These are phyloP conservation scores for Chlorodrepanis virens DNA, from an alignment of 2,113 vertebrate genomes.

Conservation along the genomic window DNA sequence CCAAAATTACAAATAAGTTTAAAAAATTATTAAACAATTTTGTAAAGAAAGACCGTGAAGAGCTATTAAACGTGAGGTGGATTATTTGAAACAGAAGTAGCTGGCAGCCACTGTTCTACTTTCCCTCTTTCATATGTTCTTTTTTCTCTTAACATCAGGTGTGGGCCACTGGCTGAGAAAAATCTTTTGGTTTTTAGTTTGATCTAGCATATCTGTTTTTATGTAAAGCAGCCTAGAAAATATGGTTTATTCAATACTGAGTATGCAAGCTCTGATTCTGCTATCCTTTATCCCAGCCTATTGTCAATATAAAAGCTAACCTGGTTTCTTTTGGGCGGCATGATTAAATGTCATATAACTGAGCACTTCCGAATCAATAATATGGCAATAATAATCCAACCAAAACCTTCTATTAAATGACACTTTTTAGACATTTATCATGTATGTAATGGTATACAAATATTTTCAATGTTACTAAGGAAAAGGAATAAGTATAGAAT, in stretches of 20 bases:
- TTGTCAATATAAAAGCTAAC: not conserved
- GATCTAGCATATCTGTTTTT: constrained; percentile 29
- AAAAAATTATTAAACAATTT: not conserved
- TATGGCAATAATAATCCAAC: not conserved
- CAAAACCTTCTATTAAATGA: not conserved
- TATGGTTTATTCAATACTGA: constrained; percentile 30
- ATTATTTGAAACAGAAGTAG: constrained; percentile 6
- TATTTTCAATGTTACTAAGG: not conserved
- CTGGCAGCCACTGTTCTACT: not conserved
- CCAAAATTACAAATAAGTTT: not conserved
- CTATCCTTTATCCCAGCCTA: not conserved
- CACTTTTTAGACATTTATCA: not conserved
- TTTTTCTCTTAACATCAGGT: constrained; percentile 15
- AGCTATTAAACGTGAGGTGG: not conserved
- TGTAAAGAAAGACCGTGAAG: not conserved
- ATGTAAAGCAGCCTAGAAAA: constrained; percentile 37
- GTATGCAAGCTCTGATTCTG: not conserved
- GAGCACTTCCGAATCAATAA: not conserved
- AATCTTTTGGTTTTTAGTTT: constrained; percentile 36
- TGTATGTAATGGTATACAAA: not conserved
- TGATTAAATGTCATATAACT: not conserved
- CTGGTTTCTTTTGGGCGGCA: not conserved
- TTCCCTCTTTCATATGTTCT: not conserved
- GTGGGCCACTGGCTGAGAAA: constrained; percentile 25
- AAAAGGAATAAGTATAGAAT: not conserved